Conservation (phyloP, 2,113 vertebrate species). For the Ictalurus furcatus region DNA sequence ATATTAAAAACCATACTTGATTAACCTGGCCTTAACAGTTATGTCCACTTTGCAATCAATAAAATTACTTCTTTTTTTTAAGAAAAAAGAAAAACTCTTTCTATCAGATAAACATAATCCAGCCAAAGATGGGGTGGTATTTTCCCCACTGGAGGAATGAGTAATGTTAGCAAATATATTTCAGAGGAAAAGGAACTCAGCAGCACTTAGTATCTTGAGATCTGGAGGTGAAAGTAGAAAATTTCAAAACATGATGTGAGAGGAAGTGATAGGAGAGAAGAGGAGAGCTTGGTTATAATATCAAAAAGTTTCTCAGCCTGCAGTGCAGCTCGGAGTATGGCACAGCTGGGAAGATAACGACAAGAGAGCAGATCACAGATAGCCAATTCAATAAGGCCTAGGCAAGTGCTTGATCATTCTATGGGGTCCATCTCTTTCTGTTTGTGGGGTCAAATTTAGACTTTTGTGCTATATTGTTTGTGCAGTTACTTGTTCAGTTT, state of each 20-base stretch:
- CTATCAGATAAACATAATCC: neutral
- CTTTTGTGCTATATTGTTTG: neutral
- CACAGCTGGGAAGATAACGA: conserved; percentile 16
- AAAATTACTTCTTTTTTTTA: neutral
- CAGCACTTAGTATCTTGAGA: conserved; percentile 1
- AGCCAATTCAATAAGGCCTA: neutral
- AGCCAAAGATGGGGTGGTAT: neutral
- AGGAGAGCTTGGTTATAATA: conserved; percentile 23
- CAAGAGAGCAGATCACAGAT: neutral
- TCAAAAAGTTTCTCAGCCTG: conserved; percentile 11
- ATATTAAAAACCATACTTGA: neutral
- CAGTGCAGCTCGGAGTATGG: neutral
- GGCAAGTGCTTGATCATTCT: neutral
- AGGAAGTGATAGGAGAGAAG: conserved; percentile 13
- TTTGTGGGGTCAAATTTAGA: neutral
- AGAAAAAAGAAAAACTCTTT: neutral
- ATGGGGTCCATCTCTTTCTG: neutral
- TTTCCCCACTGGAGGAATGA: neutral
- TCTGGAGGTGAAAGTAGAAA: conserved; percentile 2
- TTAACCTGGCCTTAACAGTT: neutral
- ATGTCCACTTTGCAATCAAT: neutral
- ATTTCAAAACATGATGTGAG: conserved; percentile 17
- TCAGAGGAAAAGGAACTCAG: neutral
- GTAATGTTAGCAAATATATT: neutral
- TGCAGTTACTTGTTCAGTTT: neutral